Conservation (phyloP, 2,113 vertebrate genomes). For the Cyprinus carpio region DNA sequence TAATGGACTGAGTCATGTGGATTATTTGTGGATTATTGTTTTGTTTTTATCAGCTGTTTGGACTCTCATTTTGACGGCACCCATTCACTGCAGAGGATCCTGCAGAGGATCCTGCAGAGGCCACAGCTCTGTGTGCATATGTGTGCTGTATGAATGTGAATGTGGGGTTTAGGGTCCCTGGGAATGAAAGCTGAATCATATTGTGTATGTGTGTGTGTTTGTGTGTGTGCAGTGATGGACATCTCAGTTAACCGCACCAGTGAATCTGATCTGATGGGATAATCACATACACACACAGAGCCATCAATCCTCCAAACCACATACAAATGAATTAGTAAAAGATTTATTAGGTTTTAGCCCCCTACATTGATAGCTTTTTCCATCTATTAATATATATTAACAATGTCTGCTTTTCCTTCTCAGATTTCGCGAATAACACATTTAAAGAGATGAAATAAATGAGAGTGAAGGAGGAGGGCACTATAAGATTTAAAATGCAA, state of each 20-base stretch:
- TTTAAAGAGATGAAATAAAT: neutral
- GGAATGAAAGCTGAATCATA: conserved; percentile 16
- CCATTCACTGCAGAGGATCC: too few species aligned
- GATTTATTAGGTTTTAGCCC: neutral
- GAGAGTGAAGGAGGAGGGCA: neutral
- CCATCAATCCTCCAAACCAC: conserved; percentile 36
- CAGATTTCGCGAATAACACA: neutral
- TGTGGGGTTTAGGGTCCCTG: neutral
- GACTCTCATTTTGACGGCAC: too few species aligned
- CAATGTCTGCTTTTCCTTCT: neutral
- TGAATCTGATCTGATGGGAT: conserved; percentile 55
- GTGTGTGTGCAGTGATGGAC: conserved; percentile 5
- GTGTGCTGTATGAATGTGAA: neutral
- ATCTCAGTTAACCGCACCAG: conserved; percentile 42
- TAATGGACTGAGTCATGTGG: too few species aligned
- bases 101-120: too few species aligned
- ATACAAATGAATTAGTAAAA: conserved; percentile 25
- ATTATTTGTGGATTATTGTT: too few species aligned
- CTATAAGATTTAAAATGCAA: neutral
- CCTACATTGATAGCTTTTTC: neutral
- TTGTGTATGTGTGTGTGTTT: conserved; percentile 11
- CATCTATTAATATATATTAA: conserved; percentile 2
- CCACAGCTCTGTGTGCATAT: too few species aligned
- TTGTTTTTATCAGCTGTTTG: too few species aligned
- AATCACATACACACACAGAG: conserved; percentile 34